Base-by-base conservation (phyloP, 2,113 vertebrate genomes). In the Martes martes region DNA sequence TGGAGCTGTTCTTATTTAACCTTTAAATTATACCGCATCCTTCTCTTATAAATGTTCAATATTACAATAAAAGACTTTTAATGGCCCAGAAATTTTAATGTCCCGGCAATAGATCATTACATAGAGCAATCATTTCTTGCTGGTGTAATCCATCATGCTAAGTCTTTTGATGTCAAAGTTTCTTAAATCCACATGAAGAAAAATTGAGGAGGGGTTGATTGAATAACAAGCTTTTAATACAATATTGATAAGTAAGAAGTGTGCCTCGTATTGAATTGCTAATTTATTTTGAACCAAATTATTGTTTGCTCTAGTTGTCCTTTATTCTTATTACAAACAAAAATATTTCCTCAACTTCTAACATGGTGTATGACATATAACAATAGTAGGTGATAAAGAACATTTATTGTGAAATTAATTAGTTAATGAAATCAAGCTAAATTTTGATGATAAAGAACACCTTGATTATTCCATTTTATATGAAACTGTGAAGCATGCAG, bases 231-330 rank as follows among this genome's bases (percentile, higher is more conserved):
- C 9, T 76, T 79, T 95, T 50, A 89, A 45, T 9, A 39, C 1
- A 90, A 47, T 55, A 39, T 33, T 81, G 76, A 45, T 1, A 88
- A 73, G n/a, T 31, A 95, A 81, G 63, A 76, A 31, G 1, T 55
- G 1, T 78, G 24, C 28, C 13, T 36, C 8, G 47, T 47, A 80
- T 39, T 55, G 36, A 55, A 7, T 36, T 83, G 11, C 10, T 61
- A 79, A 80, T 80, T 92, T 79, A 81, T 93, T 85, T 90, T 95
- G n/a, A 79, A 84, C 42, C 81, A 73, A 61, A 24, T 79, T 85
- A 18, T 47, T 61, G 1, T 90, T 90, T 95, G 4, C 8, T 73
- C 2, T 42, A 16, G 3, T 31, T 84, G 14, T 71, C 3, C 1
- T 79, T 42, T 67, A 42, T 65, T 36, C 90, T 59, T 50, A 57